Conservation (phyloP, 2,888 invertebrate species). For the Argyresthia albistria region DNA sequence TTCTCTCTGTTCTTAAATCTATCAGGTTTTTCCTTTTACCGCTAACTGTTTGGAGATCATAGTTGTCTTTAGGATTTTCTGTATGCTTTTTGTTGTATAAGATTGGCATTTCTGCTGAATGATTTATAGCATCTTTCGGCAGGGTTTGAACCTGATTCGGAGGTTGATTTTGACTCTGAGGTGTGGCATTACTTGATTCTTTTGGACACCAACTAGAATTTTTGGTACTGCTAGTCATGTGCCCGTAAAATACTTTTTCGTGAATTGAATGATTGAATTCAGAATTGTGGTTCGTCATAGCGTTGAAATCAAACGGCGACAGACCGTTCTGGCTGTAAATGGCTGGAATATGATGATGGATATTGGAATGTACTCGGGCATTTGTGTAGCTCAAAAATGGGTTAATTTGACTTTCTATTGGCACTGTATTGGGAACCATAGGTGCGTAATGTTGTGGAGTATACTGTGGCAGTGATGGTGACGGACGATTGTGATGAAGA, state of each 20-base stretch:
- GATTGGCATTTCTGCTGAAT: not conserved
- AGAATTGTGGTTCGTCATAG: too few species aligned
- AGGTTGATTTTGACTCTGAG: too few species aligned
- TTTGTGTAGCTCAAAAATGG: constrained; percentile 32
- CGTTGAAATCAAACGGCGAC: too few species aligned
- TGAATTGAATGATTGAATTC: too few species aligned
- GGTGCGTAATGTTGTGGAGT: constrained; percentile 31
- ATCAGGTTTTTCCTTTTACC: not conserved
- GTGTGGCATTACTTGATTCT: too few species aligned
- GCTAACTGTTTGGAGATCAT: not conserved
- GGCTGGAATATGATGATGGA: not conserved
- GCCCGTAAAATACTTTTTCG: too few species aligned
- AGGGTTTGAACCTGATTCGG: not conserved
- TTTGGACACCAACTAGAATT: too few species aligned
- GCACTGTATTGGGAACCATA: constrained; percentile 27
- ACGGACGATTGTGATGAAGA: constrained; percentile 29
- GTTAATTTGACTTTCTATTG: constrained; percentile 28
- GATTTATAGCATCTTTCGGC: not conserved
- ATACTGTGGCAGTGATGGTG: constrained; percentile 26
- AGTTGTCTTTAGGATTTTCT: not conserved
- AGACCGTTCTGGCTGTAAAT: too few species aligned
- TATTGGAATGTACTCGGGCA: not conserved
- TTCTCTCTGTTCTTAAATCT: constrained; percentile 22
- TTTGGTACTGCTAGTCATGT: too few species aligned
- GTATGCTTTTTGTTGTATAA: not conserved